These are phyloP conservation scores for Pempheris klunzingeri DNA, from an alignment of 2,797 vertebrate species.

Conservation along the genomic window DNA sequence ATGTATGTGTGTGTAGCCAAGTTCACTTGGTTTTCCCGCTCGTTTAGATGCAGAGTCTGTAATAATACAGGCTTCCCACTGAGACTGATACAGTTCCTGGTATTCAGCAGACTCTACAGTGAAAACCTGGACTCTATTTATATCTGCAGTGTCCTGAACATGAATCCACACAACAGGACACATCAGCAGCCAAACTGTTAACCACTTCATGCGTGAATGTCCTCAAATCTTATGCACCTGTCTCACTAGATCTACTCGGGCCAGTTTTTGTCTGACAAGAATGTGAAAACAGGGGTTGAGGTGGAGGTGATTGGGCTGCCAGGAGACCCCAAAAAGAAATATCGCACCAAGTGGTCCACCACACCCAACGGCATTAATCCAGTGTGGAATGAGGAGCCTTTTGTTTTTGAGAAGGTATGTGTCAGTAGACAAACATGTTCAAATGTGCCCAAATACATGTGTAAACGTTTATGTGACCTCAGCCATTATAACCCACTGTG, in stretches of 20 bases:
- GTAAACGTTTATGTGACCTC: constrained; percentile 9
- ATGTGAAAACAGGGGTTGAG: constrained; percentile 92
- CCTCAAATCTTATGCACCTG: constrained; percentile 3
- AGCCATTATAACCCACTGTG: neutral
- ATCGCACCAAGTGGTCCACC: constrained; percentile 92
- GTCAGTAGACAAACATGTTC: neutral
- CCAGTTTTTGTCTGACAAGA: constrained; percentile 96
- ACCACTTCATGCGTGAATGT: neutral
- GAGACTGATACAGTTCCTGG: constrained; percentile 58
- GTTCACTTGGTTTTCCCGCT: constrained; percentile 13
- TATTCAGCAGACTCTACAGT: constrained; percentile 50
- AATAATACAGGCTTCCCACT: constrained; percentile 58
- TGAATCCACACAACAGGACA: constrained; percentile 25
- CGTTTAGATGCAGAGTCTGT: constrained; percentile 22
- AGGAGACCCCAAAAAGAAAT: constrained; percentile 95
- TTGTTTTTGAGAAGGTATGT: constrained; percentile 96
- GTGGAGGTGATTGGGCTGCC: constrained; percentile 96
- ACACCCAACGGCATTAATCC: constrained; percentile 95
- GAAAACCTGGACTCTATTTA: constrained; percentile 57
- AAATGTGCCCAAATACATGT: neutral
- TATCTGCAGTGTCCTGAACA: constrained; percentile 45
- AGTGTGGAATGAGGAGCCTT: constrained; percentile 97
- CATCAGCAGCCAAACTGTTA: constrained; percentile 5
- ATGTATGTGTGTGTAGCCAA: constrained; percentile 15
- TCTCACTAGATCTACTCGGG: constrained; percentile 92